Evolutionary conservation across 2,888 invertebrate genomes (phyloP), one percentile per base, ranked within the genome.

Genomic region (Slavum lentiscoides): DNA sequence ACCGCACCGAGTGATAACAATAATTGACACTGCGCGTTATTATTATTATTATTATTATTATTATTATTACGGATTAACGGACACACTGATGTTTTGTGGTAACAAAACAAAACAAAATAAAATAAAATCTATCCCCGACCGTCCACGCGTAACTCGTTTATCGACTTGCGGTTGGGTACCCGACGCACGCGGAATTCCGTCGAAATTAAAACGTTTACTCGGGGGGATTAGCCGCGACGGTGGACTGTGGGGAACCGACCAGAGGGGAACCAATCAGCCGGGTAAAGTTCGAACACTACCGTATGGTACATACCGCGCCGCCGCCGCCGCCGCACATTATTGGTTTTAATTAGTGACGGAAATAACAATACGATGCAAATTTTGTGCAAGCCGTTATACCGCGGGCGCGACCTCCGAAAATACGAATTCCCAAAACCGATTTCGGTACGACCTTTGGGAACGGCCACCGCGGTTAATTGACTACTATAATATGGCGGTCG

Each of bases 281-380:
- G 74, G 69, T 61, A 61, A 70, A 77, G 69, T 70, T 77, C 77
- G 69, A 70, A 61, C 37, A 49, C 43, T 30, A 37, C 19, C 64
- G 30, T 30, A 30, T 30, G 30, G 30, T 30, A 30, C 4, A 30
- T 30, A 30, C 30, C 30, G 30, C 30, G 30, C 30, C 30, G 30
- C 30, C 30, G 30, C 30, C 30, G 30, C 30, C 30, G 30, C 30
- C 30, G 30, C 30, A 30, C 30, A 30, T 30, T 30, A 30, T 30
- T 30, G 30, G 58, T 75, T 75, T 75, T 75, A 75, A 75, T 75
- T 75, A 75, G 66, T 58, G 58, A 66, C 23, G 66, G 21, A 21
- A 75, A 30, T 30, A 30, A 76, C 76, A 76, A 76, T 69, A 68
- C 49, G 53, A 76, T 76, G 76, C 68, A 76, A 76, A 76, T 76